These are phyloP conservation scores for Cryptops parisi DNA, from an alignment of 2,888 invertebrate genomes.

Conservation along the genomic window DNA sequence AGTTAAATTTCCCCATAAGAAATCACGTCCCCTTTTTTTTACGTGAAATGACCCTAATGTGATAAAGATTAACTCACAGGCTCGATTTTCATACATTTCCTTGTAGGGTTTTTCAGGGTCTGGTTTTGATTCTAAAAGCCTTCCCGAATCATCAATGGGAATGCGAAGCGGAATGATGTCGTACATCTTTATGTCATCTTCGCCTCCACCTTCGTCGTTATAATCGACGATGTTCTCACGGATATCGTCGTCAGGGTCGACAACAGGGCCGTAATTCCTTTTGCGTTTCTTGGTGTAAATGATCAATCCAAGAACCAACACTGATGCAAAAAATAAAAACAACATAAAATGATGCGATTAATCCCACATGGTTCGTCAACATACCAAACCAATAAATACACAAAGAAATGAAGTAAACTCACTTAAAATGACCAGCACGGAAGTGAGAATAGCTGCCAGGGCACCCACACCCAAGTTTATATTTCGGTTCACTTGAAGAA, in stretches of 20 bases:
- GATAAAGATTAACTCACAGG: constrained; percentile 15
- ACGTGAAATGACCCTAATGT: too few relatives aligned
- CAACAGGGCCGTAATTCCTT: constrained; percentile 65
- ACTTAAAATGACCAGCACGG: constrained; percentile 68
- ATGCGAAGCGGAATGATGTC: constrained; percentile 62
- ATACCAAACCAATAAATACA: too few relatives aligned
- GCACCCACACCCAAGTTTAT: constrained; percentile 33
- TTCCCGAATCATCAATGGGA: constrained; percentile 24
- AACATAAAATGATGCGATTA: not conserved
- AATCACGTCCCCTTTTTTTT: too few relatives aligned
- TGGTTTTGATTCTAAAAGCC: constrained; percentile 19
- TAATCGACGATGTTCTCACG: constrained; percentile 95
- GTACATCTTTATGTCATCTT: constrained; percentile 82
- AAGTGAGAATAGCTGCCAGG: constrained; percentile 76
- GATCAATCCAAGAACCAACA: constrained; percentile 62
- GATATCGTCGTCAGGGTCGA: constrained; percentile 81
- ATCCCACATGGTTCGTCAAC: too few relatives aligned
- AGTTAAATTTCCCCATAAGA: too few relatives aligned
- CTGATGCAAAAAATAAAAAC: constrained; percentile 19
- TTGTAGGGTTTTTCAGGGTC: constrained; percentile 20
- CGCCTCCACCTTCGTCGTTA: constrained; percentile 96
- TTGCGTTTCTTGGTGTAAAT: constrained; percentile 64
- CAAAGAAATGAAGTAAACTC: constrained; percentile 36
- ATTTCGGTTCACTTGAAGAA: constrained; percentile 22
- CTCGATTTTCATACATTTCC: constrained; percentile 19